Evolutionary conservation across 2,797 vertebrate genomes (phyloP).

Genomic region (Sebastes hubbsi): DNA sequence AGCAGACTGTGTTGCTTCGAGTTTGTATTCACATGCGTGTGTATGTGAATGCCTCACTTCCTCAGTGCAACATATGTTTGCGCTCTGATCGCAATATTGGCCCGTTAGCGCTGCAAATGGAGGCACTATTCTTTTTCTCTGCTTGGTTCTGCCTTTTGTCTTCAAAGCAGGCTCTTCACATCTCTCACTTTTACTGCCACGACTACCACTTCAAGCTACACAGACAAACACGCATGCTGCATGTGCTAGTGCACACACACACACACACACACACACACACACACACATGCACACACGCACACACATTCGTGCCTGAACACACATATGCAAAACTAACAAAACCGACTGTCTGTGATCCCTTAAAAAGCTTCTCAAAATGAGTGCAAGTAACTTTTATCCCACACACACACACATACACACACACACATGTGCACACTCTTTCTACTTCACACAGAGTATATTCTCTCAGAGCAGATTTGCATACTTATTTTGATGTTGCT

Average conservation of each 20-base stretch:
- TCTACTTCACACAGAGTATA: constrained; percentile 45
- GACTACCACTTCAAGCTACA: constrained; percentile 33
- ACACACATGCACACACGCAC: background rate
- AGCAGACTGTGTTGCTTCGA: background rate
- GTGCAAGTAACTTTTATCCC: constrained; percentile 43
- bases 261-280: background rate
- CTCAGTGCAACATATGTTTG: constrained; percentile 18
- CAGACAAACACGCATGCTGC: background rate
- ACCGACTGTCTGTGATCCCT: constrained; percentile 57
- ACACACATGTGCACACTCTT: constrained; percentile 14
- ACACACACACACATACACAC: background rate
- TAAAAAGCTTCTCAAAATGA: constrained; percentile 63
- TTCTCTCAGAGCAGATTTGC: constrained; percentile 68
- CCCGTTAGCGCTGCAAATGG: constrained; percentile 30
- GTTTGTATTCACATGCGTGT: constrained; percentile 14
- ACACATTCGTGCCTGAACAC: constrained; percentile 20
- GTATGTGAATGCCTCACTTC: background rate
- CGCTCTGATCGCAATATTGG: constrained; percentile 38
- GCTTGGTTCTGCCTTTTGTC: constrained; percentile 50
- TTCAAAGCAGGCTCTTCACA: constrained; percentile 44
- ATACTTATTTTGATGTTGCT: constrained; percentile 65
- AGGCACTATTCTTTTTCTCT: constrained; percentile 35
- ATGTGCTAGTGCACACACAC: background rate
- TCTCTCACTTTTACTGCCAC: constrained; percentile 5
- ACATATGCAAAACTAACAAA: constrained; percentile 58